Percentiles rank a stretch among this genome's conserved stretches.
Conservation (phyloP, 1,140 invertebrate genomes). For the Microplitis demolitor region DNA sequence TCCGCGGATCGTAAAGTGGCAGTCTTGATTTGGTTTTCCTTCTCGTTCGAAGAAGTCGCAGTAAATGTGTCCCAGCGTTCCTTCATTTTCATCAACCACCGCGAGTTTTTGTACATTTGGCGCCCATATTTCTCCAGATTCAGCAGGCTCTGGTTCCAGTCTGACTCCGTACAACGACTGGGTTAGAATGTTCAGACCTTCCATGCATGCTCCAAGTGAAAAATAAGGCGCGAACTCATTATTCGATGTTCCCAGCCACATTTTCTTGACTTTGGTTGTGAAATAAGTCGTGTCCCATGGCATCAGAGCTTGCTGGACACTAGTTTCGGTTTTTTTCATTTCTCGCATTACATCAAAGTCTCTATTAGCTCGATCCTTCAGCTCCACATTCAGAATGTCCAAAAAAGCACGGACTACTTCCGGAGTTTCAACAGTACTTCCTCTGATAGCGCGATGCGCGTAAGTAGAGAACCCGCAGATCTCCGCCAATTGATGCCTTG, state of each 20-base stretch:
- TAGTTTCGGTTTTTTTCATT: conserved; percentile 70
- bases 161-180: conserved; percentile 80
- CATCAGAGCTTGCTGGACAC: conserved; percentile 60
- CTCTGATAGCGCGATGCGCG: conserved; percentile 85
- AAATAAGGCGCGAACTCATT: conserved; percentile 86
- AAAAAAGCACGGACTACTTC: conserved; percentile 81
- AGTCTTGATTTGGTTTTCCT: conserved; percentile 95
- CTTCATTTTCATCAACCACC: conserved; percentile 78
- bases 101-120: conserved; percentile 87
- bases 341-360: conserved; percentile 77
- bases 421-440: conserved; percentile 83
- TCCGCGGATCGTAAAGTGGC: conserved; percentile 97
- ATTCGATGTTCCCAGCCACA: conserved; percentile 70
- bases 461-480: conserved; percentile 89
- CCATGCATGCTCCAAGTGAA: conserved; percentile 94
- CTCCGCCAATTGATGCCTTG: conserved; percentile 77
- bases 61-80: conserved; percentile 91
- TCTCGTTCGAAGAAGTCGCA: conserved; percentile 93
- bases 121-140: conserved; percentile 81
- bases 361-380: conserved; percentile 67
- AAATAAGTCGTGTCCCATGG: conserved; percentile 89
- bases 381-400: conserved; percentile 73
- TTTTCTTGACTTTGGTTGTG: conserved; percentile 72
- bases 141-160: conserved; percentile 70
- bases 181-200: conserved; percentile 88